These are phyloP conservation scores for Centropyge bicolor DNA, from an alignment of 2,797 vertebrate species.

Conservation along the genomic window DNA sequence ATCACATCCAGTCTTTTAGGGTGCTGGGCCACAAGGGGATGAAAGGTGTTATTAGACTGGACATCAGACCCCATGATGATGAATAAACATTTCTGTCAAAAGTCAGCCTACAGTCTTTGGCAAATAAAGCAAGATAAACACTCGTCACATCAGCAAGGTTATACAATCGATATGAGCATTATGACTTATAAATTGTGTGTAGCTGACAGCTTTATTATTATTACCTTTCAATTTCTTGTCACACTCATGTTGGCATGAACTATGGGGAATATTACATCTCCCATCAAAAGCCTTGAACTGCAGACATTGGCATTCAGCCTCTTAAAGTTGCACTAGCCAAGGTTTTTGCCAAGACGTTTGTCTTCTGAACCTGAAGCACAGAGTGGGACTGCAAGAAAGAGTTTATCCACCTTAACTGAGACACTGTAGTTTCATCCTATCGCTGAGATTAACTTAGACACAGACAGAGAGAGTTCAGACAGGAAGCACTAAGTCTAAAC, in stretches of 20 bases:
- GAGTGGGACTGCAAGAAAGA: background rate
- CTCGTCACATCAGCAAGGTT: background rate
- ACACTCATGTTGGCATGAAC: background rate
- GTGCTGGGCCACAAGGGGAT: background rate
- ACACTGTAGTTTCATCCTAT: slow-evolving; percentile 1
- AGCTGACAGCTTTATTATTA: background rate
- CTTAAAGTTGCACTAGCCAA: slow-evolving; percentile 1
- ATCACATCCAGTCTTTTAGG: background rate
- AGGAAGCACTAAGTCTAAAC: slow-evolving; percentile 16
- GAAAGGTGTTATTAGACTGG: background rate
- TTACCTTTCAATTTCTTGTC: background rate
- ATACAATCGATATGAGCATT: background rate
- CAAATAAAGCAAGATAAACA: background rate
- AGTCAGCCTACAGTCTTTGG: no score
- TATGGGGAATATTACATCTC: background rate
- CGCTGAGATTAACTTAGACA: slow-evolving; percentile 10
- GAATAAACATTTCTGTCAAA: background rate
- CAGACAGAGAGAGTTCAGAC: background rate
- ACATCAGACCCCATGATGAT: background rate
- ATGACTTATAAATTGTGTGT: background rate
- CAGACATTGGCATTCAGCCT: background rate
- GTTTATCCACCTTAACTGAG: background rate
- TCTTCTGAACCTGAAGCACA: background rate
- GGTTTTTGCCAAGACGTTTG: background rate
- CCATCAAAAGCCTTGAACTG: background rate